Conservation (phyloP, 2,888 invertebrate species). For the Pyralis farinalis region DNA sequence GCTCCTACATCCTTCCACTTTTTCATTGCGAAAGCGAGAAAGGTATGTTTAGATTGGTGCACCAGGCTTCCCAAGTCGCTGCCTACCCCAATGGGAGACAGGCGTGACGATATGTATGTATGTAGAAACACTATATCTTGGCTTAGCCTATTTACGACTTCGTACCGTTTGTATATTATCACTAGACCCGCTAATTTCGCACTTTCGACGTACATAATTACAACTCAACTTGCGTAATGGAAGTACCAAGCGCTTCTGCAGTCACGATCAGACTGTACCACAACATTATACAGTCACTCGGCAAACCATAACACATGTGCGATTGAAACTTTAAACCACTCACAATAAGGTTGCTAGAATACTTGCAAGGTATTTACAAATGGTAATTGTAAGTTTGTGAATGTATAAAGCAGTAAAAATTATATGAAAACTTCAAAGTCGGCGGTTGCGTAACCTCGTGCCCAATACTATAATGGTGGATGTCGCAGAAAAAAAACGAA, state of each 20-base stretch:
- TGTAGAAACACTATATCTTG: too few relatives aligned
- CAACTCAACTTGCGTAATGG: slow-evolving; percentile 62
- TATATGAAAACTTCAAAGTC: slow-evolving; percentile 76
- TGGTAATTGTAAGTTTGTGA: neutral
- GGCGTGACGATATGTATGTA: too few relatives aligned
- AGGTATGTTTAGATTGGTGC: too few relatives aligned
- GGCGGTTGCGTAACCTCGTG: slow-evolving; percentile 74
- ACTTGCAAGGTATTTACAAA: neutral
- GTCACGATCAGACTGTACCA: slow-evolving; percentile 64
- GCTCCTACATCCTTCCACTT: too few relatives aligned
- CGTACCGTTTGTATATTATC: slow-evolving; percentile 22
- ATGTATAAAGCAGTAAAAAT: slow-evolving; percentile 70
- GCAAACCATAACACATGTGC: neutral
- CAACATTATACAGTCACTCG: slow-evolving; percentile 26
- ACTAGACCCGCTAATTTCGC: slow-evolving; percentile 57
- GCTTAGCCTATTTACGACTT: too few relatives aligned
- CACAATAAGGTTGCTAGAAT: slow-evolving; percentile 20
- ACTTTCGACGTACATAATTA: slow-evolving; percentile 75
- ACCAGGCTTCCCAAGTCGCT: too few relatives aligned
- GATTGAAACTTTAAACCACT: neutral
- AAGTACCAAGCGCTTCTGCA: slow-evolving; percentile 63
- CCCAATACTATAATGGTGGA: slow-evolving; percentile 72
- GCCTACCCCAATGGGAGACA: too few relatives aligned
- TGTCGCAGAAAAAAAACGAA: slow-evolving; percentile 74
- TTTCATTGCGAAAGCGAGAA: too few relatives aligned